Evolutionary conservation across 92 coral and sea anemone genomes (phyloP).

Genomic region (Epizoanthus fatuus): DNA sequence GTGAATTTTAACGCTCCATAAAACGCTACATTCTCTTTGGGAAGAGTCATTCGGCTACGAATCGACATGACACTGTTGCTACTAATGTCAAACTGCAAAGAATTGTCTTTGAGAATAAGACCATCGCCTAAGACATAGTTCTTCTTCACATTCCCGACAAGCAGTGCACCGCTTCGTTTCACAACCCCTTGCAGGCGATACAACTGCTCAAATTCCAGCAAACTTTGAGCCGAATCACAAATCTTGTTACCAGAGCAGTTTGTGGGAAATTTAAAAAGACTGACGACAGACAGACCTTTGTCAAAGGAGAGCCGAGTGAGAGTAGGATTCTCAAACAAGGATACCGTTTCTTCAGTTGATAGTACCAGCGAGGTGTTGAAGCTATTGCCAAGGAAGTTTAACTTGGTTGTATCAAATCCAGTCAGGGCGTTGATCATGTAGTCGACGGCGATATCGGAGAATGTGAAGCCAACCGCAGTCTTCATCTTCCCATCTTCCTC

Average conservation of each 20-base stretch:
- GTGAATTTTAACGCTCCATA: constrained; percentile 81
- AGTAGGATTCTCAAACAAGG: constrained; percentile 91
- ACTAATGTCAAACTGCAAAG: constrained; percentile 74
- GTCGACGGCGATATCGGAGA: constrained; percentile 88
- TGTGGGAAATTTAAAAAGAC: constrained; percentile 87
- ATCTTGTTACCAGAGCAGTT: constrained; percentile 82
- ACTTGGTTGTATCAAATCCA: constrained; percentile 81
- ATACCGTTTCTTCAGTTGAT: constrained; percentile 81
- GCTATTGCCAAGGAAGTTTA: constrained; percentile 78
- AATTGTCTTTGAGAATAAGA: constrained; percentile 86
- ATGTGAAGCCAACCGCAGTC: constrained; percentile 88
- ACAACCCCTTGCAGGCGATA: constrained; percentile 94
- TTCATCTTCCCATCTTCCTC: constrained; percentile 82
- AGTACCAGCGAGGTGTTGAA: constrained; percentile 89
- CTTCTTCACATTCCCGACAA: constrained; percentile 84
- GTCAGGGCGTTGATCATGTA: constrained; percentile 92
- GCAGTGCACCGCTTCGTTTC: constrained; percentile 74
- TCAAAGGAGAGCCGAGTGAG: constrained; percentile 85
- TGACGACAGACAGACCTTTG: constrained; percentile 89
- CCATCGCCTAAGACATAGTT: constrained; percentile 87
- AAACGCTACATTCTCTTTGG: constrained; percentile 86
- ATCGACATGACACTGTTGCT: constrained; percentile 73
- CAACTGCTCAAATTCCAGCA: constrained; percentile 93
- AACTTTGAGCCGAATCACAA: constrained; percentile 82
- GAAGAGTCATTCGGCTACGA: constrained; percentile 71